Base-by-base conservation (phyloP, 1,140 invertebrate genomes). In the Calosoma granatense region DNA sequence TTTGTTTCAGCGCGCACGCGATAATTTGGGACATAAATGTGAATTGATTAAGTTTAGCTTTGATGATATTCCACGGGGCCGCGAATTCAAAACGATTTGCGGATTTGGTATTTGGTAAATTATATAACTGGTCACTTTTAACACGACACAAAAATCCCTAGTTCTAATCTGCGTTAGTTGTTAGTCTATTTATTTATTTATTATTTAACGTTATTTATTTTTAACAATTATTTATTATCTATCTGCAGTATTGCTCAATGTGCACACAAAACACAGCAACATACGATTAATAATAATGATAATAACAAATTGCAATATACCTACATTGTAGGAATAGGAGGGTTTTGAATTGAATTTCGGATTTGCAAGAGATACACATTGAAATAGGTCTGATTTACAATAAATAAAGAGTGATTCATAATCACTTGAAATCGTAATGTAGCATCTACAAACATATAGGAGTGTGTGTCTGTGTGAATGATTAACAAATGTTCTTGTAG, bases 151-250 rank as follows among this genome's bases (percentile, higher is more conserved):
- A 57, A 54, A 57, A 62, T 57, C 56, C 43, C 22, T 53, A 53
- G 41, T 17, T 23, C 55, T 60, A 60, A 39, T 22, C 15, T 58
- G 56, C 12, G 21, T 58, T 64, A 60, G 55, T 59, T 60, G 59
- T 55, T 60, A 56, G 58, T 55, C 57, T 63, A 60, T 64, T 60
- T 62, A 56, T 62, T 62, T 59, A 60, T 62, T 57, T 62, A 64
- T 59, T 60, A 58, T 43, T 55, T 51, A 52, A 51, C 14, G 14
- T 30, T 30, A 30, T 30, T 30, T 30, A 30, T 30, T 30, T 30
- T 4, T 30, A 30, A 30, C 14, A n/a, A 4, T 30, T 30, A 30
- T 30, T 30, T 30, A 30, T 30, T 17, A 36, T 36, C 15, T 12
- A 17, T 47, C 17, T 3, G 15, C 41, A 47, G 41, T 47, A 47